Conservation (phyloP, 2,113 vertebrate species). For the Alaudala cheleensis region DNA sequence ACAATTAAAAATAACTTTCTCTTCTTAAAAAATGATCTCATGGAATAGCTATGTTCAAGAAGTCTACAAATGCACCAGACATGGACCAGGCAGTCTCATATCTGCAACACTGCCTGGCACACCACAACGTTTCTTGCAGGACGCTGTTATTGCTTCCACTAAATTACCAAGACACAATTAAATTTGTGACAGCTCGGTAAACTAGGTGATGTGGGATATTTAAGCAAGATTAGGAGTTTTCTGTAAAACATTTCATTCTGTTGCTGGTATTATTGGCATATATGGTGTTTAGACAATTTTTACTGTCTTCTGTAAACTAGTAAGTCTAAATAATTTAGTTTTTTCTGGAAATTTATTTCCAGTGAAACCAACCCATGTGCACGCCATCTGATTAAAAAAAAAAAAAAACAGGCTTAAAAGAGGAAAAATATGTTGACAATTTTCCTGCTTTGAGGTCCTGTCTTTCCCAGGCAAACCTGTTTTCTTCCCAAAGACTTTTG, state of each 20-base stretch:
- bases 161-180: not conserved
- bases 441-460: not conserved
- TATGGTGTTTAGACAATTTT: not conserved
- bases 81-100: not conserved
- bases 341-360: slow-evolving; percentile 3
- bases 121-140: not conserved
- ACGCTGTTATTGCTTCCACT: not conserved
- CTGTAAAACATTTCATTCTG: not conserved
- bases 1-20: not conserved
- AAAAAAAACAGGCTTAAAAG: not conserved
- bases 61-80: not conserved
- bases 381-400: not conserved
- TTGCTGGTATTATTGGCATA: not conserved
- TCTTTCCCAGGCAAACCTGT: not conserved
- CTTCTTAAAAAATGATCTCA: not conserved
- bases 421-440: not conserved
- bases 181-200: not conserved
- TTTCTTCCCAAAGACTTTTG: not conserved
- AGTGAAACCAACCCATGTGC: not conserved
- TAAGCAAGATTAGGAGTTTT: not conserved
- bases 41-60: not conserved
- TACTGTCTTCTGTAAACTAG: not conserved
- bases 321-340: not conserved
- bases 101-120: not conserved
- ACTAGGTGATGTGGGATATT: not conserved